Evolutionary conservation across 2,113 vertebrate genomes (phyloP).

Genomic region (Colossoma macropomum): DNA sequence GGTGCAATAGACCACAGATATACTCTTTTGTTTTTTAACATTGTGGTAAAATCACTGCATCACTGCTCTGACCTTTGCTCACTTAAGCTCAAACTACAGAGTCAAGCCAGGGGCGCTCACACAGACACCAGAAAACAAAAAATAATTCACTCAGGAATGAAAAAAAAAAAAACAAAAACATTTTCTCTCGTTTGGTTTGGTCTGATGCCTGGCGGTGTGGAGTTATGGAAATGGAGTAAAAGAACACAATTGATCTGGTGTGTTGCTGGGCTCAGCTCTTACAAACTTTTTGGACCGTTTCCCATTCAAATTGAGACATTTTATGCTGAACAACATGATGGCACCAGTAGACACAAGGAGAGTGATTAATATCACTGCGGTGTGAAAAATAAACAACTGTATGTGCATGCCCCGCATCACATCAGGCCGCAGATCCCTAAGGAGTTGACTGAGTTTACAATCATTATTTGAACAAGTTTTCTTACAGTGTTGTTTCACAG

Average conservation of each 20-base stretch:
- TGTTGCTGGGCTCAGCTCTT: too few species aligned
- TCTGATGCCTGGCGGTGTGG: too few species aligned
- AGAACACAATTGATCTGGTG: background rate
- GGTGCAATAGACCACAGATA: too few species aligned
- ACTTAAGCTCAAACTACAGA: too few species aligned
- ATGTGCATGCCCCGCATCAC: background rate
- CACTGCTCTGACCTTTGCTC: too few species aligned
- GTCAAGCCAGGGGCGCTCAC: too few species aligned
- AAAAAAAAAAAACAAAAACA: too few species aligned
- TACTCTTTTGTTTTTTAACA: background rate
- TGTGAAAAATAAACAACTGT: background rate
- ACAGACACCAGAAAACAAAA: too few species aligned
- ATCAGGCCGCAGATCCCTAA: conserved; percentile 29
- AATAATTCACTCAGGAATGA: too few species aligned
- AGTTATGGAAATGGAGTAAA: background rate
- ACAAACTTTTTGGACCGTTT: background rate
- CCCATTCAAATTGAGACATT: background rate
- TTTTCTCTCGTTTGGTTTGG: too few species aligned
- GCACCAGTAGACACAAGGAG: background rate
- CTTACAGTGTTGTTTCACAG: conserved; percentile 8
- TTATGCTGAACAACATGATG: background rate
- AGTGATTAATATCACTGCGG: conserved; percentile 31
- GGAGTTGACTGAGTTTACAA: conserved; percentile 26
- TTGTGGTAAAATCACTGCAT: background rate
- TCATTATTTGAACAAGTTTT: conserved; percentile 35